Base-by-base conservation (phyloP, 1,140 invertebrate genomes). In the Epicauta chinensis region DNA sequence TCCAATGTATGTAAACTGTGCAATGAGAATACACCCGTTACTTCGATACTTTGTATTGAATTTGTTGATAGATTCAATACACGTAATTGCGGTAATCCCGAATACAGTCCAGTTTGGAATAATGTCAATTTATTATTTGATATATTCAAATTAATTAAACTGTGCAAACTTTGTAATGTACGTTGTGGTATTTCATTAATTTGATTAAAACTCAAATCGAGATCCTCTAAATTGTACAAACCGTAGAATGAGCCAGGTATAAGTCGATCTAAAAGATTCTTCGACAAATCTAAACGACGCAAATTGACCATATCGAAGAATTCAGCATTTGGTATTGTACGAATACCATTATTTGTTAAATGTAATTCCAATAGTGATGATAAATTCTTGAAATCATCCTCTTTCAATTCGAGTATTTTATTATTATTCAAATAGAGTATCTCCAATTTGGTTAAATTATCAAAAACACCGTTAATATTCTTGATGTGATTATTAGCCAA, bases 391-490 rank as follows among this genome's bases (percentile, higher is more conserved):
- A 68, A 65, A 17, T 66, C 61, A 1, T 44, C 36, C 3, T 51
- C 55, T 31, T 39, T 52, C 6, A 69, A 7, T 2, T 36, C 30
- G 1, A 32, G 30, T 9, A 70, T 60, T 15, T 56, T 13, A 34
- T 70, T 70, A 43, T 61, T 23, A n/a, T 56, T 48, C 38, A 70
- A 56, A 51, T 76, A 61, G 1, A 87, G 56, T 16, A 71, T 63
- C 29, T 70, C 65, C n/a, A 87, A 63, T 35, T 75, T 75, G 1
- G 63, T 68, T 7, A 85, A 55, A n/a, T 72, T 63, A 16, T 70
- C 71, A 45, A 86, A 81, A 17, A 80, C 75, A 13, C 68, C 73
- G 44, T 77, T 78, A 37, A 85, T 79, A 6, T 83, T 73, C 44
- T 73, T 49, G 6, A 70, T 61, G 4, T 43, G 29, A 52, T 70